Evolutionary conservation across 2,888 invertebrate species (phyloP), one percentile per base, ranked within the genome.

Genomic region (Ischnura elegans): DNA sequence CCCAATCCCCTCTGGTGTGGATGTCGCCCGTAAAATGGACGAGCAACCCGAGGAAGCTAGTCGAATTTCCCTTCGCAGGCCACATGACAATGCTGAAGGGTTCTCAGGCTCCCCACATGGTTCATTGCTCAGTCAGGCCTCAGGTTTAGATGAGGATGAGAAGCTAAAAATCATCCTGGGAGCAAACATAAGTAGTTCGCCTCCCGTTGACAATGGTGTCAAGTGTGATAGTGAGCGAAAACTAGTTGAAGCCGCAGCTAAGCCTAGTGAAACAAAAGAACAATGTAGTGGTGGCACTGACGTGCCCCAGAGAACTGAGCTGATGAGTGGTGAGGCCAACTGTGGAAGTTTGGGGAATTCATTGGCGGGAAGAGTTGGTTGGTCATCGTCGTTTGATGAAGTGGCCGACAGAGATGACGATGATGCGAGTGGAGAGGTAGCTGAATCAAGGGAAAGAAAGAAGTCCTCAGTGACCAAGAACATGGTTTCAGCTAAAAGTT

Each of bases 21-120:
- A 98, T 96, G 97, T 98, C 13, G 98, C 98, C 0, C 97, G 97
- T 45, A 95, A 97, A 97, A 47, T 96, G 97, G 97, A 96, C 61
- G 55, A 61, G 25, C 6, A 47, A 16, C 90, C 90, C 3, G 21
- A 42, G 55, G 61, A 90, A 21, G 21, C 55, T 10, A 90, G 61
- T 6, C 51, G 61, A 36, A 42, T 55, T 6, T 61, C 43, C 21
- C 61, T 61, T 25, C 3, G 43, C 8, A 55, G 76, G 86, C 45
- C 93, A 19, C 87, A 76, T 42, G 94, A 94, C n/a, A 93, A 94
- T 90, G 87, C 94, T 0, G 36, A 93, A 25, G 87, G 93, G 87
- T 94, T 94, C 10, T 66, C 94, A 16, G 87, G 84, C 19, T 94
- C 94, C 25, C 93, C 93, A 61, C 93, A 93, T 90, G 87, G 93